A percentile compares a stretch with the other conserved stretches of the same genome.
Evolutionary conservation across 2,113 vertebrate genomes (phyloP).

Genomic region (Procapra przewalskii): DNA sequence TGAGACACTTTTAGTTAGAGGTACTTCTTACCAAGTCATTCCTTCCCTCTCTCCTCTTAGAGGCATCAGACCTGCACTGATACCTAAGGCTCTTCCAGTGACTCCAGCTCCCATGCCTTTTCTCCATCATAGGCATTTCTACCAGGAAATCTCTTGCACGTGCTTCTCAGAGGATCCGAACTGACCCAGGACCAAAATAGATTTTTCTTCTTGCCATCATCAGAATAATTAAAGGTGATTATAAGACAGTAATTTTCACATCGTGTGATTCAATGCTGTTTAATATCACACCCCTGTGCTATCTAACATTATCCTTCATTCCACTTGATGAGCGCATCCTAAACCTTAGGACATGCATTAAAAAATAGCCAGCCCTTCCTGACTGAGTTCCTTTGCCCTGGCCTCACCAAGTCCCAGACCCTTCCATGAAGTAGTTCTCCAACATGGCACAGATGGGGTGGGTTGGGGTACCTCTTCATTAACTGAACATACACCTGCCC

Average conservation of each 20-base stretch:
- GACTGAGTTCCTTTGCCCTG: background rate
- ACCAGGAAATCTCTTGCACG: background rate
- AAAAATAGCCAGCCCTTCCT: background rate
- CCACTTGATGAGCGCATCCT: background rate
- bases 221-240: background rate
- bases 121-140: too few species aligned
- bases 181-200: background rate
- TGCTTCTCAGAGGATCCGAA: background rate
- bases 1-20: background rate
- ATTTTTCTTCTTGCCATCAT: background rate
- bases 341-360: background rate
- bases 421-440: background rate
- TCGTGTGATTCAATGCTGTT: background rate
- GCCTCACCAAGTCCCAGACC: background rate
- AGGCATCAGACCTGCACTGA: background rate
- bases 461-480: background rate
- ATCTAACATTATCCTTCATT: background rate
- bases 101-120: background rate
- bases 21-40: background rate
- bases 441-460: too few species aligned
- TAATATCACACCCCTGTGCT: background rate
- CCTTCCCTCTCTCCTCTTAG: background rate
- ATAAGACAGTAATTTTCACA: background rate
- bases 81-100: rapidly evolving
- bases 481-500: background rate